These are phyloP conservation scores for Meteorus cinctellus DNA, from an alignment of 2,888 invertebrate species.

Conservation along the genomic window DNA sequence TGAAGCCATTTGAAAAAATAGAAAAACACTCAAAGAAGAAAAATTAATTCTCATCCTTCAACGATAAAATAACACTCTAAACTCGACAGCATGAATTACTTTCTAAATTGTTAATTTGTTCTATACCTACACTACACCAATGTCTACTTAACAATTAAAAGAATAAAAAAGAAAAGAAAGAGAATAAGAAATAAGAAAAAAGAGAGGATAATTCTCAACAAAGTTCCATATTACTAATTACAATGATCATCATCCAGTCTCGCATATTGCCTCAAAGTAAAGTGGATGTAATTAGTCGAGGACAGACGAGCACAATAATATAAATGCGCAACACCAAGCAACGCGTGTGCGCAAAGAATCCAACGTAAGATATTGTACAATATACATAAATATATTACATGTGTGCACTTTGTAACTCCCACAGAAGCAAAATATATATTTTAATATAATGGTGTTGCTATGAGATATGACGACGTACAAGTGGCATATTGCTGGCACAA, in stretches of 20 bases:
- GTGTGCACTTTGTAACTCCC: neutral
- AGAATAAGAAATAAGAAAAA: neutral
- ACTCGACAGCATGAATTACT: constrained; percentile 18
- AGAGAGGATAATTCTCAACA: constrained; percentile 11
- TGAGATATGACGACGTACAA: constrained; percentile 25
- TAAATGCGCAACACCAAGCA: neutral
- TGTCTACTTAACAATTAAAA: neutral
- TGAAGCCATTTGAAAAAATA: too few relatives aligned
- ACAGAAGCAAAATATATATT: constrained; percentile 11
- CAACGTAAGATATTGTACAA: constrained; percentile 6
- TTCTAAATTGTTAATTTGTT: constrained; percentile 44
- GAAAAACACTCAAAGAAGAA: neutral
- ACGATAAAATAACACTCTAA: constrained; percentile 13
- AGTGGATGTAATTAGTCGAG: constrained; percentile 36
- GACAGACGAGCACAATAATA: constrained; percentile 17
- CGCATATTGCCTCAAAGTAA: constrained; percentile 6
- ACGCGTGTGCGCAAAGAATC: neutral
- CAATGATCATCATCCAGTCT: constrained; percentile 8
- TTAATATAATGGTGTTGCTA: constrained; percentile 9
- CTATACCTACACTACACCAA: too few relatives aligned
- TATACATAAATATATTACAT: neutral
- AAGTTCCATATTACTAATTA: constrained; percentile 7
- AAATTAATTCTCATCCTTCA: neutral
- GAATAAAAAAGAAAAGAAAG: too few relatives aligned
- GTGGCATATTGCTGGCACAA: constrained; percentile 28